Conservation (phyloP, 1,140 invertebrate genomes). For the Tetraneura akinire region DNA sequence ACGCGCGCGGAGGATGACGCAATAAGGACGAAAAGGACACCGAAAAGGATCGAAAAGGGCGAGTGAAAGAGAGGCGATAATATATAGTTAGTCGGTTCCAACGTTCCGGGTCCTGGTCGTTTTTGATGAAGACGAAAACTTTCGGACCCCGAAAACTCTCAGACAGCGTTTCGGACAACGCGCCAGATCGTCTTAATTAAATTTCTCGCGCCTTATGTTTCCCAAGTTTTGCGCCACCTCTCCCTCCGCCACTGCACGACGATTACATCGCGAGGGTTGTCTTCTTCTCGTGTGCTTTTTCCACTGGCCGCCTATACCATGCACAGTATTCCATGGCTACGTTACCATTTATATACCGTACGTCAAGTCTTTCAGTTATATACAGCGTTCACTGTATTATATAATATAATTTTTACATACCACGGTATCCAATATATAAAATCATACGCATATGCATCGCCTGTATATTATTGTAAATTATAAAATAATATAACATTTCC, state of each 20-base stretch:
- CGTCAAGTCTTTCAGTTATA: slow-evolving; percentile 14
- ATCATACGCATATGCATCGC: too few relatives aligned
- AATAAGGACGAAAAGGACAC: background rate
- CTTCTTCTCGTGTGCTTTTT: slow-evolving; percentile 19
- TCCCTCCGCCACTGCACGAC: too few relatives aligned
- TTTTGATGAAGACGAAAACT: slow-evolving; percentile 49
- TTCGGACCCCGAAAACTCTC: slow-evolving; percentile 45
- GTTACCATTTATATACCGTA: slow-evolving; percentile 4
- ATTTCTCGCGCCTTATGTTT: slow-evolving; percentile 50
- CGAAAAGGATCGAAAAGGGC: background rate
- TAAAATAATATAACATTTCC: too few relatives aligned
- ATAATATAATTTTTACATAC: too few relatives aligned
- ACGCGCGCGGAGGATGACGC: background rate
- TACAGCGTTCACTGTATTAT: too few relatives aligned
- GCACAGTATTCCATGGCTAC: too few relatives aligned
- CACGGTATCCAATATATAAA: too few relatives aligned
- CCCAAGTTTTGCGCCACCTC: slow-evolving; percentile 28
- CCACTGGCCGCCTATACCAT: background rate
- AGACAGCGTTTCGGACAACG: slow-evolving; percentile 39
- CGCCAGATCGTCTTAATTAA: slow-evolving; percentile 46
- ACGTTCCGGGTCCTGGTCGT: background rate
- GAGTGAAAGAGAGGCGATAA: background rate
- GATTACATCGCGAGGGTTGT: too few relatives aligned
- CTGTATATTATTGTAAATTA: too few relatives aligned
- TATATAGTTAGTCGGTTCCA: background rate